Conservation (phyloP, 1,140 invertebrate species). For the Ruditapes philippinarum region DNA sequence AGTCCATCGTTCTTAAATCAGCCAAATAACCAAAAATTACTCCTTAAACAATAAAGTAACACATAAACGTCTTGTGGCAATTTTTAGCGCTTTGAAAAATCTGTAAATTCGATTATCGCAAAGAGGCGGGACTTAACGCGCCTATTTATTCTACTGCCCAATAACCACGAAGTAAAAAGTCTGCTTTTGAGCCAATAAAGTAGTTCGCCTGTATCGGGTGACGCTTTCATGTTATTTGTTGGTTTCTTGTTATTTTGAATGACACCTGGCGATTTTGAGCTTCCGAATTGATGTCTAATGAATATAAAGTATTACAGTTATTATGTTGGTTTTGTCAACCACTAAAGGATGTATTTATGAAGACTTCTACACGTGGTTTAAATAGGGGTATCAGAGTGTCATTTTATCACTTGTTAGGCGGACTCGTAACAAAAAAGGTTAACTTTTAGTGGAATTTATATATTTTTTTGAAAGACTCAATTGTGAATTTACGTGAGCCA, state of each 20-base stretch:
- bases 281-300: constrained; percentile 26
- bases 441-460: background rate
- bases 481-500: no score
- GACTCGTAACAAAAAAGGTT: constrained; percentile 3
- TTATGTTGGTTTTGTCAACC: constrained; percentile 30
- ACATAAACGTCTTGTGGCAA: background rate
- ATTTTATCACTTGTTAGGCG: constrained; percentile 22
- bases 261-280: background rate
- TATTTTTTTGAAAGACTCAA: no score
- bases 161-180: background rate
- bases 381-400: constrained; percentile 7
- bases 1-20: background rate
- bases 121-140: background rate
- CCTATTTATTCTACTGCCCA: background rate
- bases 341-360: constrained; percentile 41
- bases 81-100: background rate
- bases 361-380: constrained; percentile 21
- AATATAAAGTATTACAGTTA: constrained; percentile 5
- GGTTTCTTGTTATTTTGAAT: constrained; percentile 50
- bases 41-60: background rate
- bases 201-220: constrained; percentile 28
- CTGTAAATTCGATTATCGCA: constrained; percentile 11
- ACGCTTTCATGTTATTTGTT: background rate
- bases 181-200: constrained; percentile 13
- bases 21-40: background rate